Conservation (phyloP, 2,888 invertebrate genomes). For the Matsumyia berberina region DNA sequence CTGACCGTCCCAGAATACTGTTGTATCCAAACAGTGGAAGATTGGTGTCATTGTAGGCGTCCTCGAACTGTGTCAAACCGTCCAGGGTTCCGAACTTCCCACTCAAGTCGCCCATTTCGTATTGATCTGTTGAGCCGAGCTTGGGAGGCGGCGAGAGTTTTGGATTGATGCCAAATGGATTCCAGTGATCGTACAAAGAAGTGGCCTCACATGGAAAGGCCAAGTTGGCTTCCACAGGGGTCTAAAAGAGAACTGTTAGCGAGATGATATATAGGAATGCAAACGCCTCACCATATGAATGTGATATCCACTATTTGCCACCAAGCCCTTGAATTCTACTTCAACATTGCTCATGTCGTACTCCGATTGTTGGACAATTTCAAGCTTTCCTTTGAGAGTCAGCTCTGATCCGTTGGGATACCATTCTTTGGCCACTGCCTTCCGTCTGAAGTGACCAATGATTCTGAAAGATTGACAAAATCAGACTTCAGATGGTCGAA, state of each 20-base stretch:
- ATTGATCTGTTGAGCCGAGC: conserved; percentile 92
- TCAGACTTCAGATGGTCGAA: background rate
- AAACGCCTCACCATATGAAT: conserved; percentile 89
- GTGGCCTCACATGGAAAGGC: conserved; percentile 95
- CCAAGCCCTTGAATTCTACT: conserved; percentile 90
- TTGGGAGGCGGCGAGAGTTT: conserved; percentile 86
- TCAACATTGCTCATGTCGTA: conserved; percentile 93
- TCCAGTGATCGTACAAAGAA: conserved; percentile 93
- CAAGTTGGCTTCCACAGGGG: conserved; percentile 91
- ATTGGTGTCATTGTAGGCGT: conserved; percentile 91
- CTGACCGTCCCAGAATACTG: conserved; percentile 93
- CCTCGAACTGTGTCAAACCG: conserved; percentile 86
- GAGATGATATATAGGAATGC: background rate
- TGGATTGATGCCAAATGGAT: conserved; percentile 90
- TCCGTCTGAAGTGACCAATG: conserved; percentile 89
- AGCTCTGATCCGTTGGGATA: conserved; percentile 91
- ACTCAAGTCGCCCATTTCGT: conserved; percentile 93
- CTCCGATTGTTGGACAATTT: conserved; percentile 93
- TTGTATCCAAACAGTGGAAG: conserved; percentile 92
- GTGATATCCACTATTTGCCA: conserved; percentile 90
- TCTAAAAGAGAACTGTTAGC: conserved; percentile 84
- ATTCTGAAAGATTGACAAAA: conserved; percentile 86
- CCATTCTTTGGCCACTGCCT: conserved; percentile 95
- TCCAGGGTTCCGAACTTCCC: conserved; percentile 93
- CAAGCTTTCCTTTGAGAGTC: conserved; percentile 89